phyloP scores from a whole-genome alignment of 2,888 invertebrate species.

The Zygaena filipendulae region DNA sequence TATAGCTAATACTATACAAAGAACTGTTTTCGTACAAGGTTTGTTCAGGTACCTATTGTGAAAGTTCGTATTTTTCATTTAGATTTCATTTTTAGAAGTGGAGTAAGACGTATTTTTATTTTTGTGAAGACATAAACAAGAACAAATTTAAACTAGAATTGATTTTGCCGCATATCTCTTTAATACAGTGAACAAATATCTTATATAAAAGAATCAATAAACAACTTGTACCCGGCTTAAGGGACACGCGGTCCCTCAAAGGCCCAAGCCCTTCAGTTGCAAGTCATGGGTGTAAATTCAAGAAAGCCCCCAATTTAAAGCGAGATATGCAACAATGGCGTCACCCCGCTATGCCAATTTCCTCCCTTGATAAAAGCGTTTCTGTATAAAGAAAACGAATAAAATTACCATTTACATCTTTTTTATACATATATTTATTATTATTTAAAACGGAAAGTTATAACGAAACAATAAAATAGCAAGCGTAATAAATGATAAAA shows the following conservation, averaged over 20 bases:
- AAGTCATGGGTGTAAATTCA: slow-evolving; percentile 66
- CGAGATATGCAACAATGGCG: slow-evolving; percentile 62
- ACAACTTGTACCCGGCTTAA: too few relatives aligned
- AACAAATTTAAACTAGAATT: too few relatives aligned
- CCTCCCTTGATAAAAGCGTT: slow-evolving; percentile 49
- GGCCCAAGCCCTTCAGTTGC: slow-evolving; percentile 37
- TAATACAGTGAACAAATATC: too few relatives aligned
- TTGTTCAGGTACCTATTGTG: too few relatives aligned
- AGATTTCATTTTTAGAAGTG: too few relatives aligned
- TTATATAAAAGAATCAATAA: too few relatives aligned
- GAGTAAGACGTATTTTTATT: too few relatives aligned
- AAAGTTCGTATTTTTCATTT: too few relatives aligned
- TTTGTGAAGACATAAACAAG: too few relatives aligned
- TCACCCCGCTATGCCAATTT: slow-evolving; percentile 58
- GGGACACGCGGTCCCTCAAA: slow-evolving; percentile 23
- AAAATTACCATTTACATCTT: slow-evolving; percentile 37
- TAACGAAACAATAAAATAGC: slow-evolving; percentile 22
- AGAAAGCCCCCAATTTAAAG: slow-evolving; percentile 67
- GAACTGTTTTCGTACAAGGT: too few relatives aligned
- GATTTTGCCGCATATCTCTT: too few relatives aligned
- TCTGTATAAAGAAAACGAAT: slow-evolving; percentile 53
- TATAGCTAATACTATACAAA: too few relatives aligned
- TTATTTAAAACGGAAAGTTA: slow-evolving; percentile 35
- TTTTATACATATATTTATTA: slow-evolving; percentile 32
- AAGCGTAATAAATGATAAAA: background rate